Percentiles rank a stretch among this genome's conserved stretches.
Evolutionary conservation across 2,888 invertebrate species (phyloP).

Genomic region (Zelleria hepariella): DNA sequence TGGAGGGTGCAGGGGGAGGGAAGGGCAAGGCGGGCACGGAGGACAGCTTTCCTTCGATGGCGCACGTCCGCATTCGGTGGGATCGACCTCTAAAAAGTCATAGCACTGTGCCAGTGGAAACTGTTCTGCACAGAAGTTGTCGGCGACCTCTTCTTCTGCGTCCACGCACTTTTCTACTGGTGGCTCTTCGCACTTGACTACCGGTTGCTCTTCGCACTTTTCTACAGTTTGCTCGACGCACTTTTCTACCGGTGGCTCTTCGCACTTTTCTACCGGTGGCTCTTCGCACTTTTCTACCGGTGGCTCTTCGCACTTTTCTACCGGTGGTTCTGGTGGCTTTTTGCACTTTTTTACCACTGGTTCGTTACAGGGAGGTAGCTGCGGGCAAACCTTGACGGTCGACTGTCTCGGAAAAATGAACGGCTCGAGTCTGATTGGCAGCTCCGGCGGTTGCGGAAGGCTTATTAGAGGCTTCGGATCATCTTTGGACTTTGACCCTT

Average conservation of each 20-base stretch:
- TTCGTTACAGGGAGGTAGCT: background rate
- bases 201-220: no score
- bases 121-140: background rate
- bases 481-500: background rate
- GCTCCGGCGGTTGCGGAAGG: no score
- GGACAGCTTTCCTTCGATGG: background rate
- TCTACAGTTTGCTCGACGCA: no score
- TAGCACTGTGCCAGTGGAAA: background rate
- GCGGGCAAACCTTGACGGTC: background rate
- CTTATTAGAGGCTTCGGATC: background rate
- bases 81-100: background rate
- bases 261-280: no score
- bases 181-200: no score
- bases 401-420: background rate
- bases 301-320: background rate
- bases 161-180: no score
- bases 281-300: no score
- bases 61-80: background rate
- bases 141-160: background rate
- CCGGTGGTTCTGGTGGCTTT: background rate
- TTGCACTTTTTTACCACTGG: background rate
- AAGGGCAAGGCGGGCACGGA: background rate
- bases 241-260: no score
- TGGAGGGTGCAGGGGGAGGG: background rate
- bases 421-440: background rate